These are phyloP conservation scores for Phasia obesa DNA, from an alignment of 2,888 invertebrate species.

Conservation along the genomic window DNA sequence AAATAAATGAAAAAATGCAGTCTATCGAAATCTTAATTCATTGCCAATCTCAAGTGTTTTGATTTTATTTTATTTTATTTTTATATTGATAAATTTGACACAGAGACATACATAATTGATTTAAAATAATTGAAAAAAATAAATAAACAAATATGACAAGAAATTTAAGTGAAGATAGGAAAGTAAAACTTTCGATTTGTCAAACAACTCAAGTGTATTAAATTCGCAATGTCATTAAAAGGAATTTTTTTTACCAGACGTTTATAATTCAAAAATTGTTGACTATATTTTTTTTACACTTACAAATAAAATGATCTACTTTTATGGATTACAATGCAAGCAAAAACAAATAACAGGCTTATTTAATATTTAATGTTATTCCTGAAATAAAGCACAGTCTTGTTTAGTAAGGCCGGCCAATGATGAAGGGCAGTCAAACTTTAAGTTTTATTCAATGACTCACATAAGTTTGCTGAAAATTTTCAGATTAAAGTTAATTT, in stretches of 20 bases:
- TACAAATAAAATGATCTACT: slow-evolving; percentile 21
- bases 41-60: slow-evolving; percentile 54
- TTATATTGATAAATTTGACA: slow-evolving; percentile 41
- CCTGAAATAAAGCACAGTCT: too few species aligned
- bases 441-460: too few species aligned
- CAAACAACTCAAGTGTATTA: background rate
- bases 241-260: too few species aligned
- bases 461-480: too few species aligned
- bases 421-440: too few species aligned
- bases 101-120: slow-evolving; percentile 7
- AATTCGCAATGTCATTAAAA: too few species aligned
- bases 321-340: background rate
- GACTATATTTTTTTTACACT: slow-evolving; percentile 3
- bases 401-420: too few species aligned
- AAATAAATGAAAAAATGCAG: background rate
- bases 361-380: too few species aligned
- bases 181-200: slow-evolving; percentile 25
- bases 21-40: slow-evolving; percentile 34
- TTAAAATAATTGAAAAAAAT: background rate
- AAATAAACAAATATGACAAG: background rate
- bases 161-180: slow-evolving; percentile 21
- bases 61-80: slow-evolving; percentile 18
- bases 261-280: slow-evolving; percentile 2
- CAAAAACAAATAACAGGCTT: too few species aligned
- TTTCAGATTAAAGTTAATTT: too few species aligned